Conservation (phyloP, 2,888 invertebrate genomes). For the Diabrotica balteata region DNA sequence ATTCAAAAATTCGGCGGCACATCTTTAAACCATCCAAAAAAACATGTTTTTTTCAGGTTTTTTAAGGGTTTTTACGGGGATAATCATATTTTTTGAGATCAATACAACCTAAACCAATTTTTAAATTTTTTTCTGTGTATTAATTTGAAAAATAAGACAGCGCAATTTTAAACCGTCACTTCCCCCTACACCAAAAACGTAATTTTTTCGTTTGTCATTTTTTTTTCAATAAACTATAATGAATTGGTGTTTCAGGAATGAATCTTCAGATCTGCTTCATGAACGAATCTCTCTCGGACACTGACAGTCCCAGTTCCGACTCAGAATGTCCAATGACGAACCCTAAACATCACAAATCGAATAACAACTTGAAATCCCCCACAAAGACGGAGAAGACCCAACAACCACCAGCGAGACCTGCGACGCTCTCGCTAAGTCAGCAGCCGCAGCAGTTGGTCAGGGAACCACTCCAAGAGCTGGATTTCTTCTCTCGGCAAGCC, state of each 20-base stretch:
- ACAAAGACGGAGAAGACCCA: constrained; percentile 13
- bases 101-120: too few relatives aligned
- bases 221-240: too few relatives aligned
- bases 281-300: constrained; percentile 89
- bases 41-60: too few relatives aligned
- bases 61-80: too few relatives aligned
- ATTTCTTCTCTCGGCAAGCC: constrained; percentile 82
- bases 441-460: constrained; percentile 61
- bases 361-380: constrained; percentile 18
- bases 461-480: constrained; percentile 69
- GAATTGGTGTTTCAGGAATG: constrained; percentile 69
- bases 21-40: too few relatives aligned
- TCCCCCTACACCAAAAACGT: too few relatives aligned
- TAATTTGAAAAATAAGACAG: too few relatives aligned
- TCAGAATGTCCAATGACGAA: constrained; percentile 65
- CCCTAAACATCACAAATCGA: constrained; percentile 48
- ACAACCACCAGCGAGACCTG: constrained; percentile 45
- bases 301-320: constrained; percentile 80
- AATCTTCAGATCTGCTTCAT: constrained; percentile 96
- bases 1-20: too few relatives aligned
- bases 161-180: too few relatives aligned
- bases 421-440: constrained; percentile 58
- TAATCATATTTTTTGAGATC: too few relatives aligned
- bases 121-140: too few relatives aligned
- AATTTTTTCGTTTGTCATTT: too few relatives aligned